Evolutionary conservation across 2,797 vertebrate genomes (phyloP).

Genomic region (Gallirallus australis): DNA sequence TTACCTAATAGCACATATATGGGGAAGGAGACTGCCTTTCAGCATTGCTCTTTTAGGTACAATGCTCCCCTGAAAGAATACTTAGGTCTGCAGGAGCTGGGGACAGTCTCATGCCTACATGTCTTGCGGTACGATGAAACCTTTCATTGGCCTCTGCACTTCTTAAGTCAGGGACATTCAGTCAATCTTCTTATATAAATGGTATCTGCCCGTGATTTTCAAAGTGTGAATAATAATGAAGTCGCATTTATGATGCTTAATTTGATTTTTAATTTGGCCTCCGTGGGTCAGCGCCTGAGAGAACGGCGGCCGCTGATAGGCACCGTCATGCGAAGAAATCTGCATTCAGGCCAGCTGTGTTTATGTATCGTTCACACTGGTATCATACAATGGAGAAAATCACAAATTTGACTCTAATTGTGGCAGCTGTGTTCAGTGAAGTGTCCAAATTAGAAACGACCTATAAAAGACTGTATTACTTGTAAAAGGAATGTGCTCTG

Average conservation of each 20-base stretch:
- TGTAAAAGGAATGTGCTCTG: constrained; percentile 19
- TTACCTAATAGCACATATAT: background rate
- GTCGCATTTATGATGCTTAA: constrained; percentile 40
- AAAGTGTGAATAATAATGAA: constrained; percentile 29
- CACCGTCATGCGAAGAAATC: constrained; percentile 39
- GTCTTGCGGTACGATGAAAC: background rate
- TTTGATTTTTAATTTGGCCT: constrained; percentile 64
- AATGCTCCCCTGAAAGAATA: background rate
- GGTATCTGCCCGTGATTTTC: background rate
- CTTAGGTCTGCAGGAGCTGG: background rate
- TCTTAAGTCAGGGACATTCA: background rate
- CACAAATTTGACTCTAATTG: constrained; percentile 70
- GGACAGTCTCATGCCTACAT: background rate
- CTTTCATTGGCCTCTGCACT: background rate
- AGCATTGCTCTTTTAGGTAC: background rate
- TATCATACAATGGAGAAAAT: constrained; percentile 62
- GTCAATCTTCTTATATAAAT: background rate
- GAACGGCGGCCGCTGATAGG: background rate
- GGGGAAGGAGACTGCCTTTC: background rate
- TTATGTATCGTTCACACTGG: constrained; percentile 57
- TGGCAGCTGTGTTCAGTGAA: constrained; percentile 72
- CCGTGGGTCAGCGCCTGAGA: constrained; percentile 48
- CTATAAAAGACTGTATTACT: constrained; percentile 39
- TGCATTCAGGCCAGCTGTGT: constrained; percentile 63
- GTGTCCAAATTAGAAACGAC: constrained; percentile 69